These are phyloP conservation scores for Gavialis gangeticus DNA, from an alignment of 2,113 vertebrate genomes.

Conservation along the genomic window DNA sequence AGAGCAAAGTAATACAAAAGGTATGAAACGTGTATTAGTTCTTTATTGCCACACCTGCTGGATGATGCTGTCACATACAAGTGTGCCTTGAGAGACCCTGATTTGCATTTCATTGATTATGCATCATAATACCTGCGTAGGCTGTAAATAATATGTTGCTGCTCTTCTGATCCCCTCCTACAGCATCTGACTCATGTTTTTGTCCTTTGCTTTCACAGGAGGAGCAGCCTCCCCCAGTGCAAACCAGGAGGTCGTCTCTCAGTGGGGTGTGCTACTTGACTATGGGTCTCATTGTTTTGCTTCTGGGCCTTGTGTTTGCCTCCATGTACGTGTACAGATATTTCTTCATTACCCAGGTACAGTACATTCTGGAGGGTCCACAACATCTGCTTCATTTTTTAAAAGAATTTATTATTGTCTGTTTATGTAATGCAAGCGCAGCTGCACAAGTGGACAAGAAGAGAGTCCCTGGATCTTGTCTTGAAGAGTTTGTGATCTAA, in stretches of 20 bases:
- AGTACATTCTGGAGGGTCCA: background rate
- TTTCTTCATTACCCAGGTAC: constrained; percentile 92
- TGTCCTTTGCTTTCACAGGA: constrained; percentile 55
- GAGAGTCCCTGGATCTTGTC: too few species aligned
- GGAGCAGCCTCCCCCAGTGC: constrained; percentile 71
- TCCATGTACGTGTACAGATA: constrained; percentile 94
- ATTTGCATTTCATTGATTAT: background rate
- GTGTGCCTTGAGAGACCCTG: background rate
- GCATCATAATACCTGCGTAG: fast-evolving
- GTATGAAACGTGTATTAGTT: background rate
- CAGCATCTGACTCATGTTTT: fast-evolving
- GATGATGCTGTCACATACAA: background rate
- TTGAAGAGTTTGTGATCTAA: too few species aligned
- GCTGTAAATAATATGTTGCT: fast-evolving
- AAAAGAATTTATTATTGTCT: background rate
- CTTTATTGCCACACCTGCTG: background rate
- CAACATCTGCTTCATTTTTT: background rate
- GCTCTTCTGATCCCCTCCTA: background rate
- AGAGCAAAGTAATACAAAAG: background rate
- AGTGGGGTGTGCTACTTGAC: constrained; percentile 92
- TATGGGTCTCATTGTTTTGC: constrained; percentile 88
- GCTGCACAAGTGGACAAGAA: too few species aligned
- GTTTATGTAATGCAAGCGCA: too few species aligned
- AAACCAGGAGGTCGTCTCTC: constrained; percentile 81
- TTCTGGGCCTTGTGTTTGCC: constrained; percentile 90